Evolutionary conservation across 2,888 invertebrate species (phyloP), one percentile per base, ranked within the genome.

Genomic region (Apamea epomidion): DNA sequence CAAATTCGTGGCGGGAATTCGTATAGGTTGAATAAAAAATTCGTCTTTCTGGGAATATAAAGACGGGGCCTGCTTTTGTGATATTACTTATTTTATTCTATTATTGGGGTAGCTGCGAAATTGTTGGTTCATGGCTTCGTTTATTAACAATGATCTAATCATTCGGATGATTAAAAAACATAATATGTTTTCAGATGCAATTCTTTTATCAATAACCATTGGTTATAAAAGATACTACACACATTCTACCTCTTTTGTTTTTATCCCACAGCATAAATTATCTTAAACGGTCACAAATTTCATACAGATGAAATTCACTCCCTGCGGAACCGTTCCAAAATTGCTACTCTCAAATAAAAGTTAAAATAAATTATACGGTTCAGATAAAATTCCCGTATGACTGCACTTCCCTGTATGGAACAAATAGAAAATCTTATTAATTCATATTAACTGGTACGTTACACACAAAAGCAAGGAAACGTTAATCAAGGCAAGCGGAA

Each of bases 401-500:
- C 76, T 86, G 82, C 85, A 90, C 82, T 79, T 87, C 81, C 74
- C 64, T 80, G 80, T 79, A 83, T 78, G 70, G 62, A 72, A 62
- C 79, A 75, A 84, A 85, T 84, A 88, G 84, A 86, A 91, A 92
- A 91, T 90, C 89, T 83, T 91, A 88, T 92, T 93, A 91, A 93
- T 94, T 92, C 91, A 90, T 91, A 92, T 93, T 92, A 93, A 93
- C 91, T 91, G 91, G 90, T 89, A 89, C 88, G 88, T 88, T 92
- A 84, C 84, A 91, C 92, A 93, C 92, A 93, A 93, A 93, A 92
- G 92, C 91, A 91, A 90, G 90, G 89, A 91, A 91, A 91, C 91
- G 92, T 93, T 95, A 94, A 95, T 95, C 94, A 94, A 94, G 91
- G 93, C 90, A 91, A 92, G 91, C 92, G 93, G 92, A 94, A 94